Conservation (phyloP, 2,888 invertebrate genomes). For the Cerceris ruficornis region DNA sequence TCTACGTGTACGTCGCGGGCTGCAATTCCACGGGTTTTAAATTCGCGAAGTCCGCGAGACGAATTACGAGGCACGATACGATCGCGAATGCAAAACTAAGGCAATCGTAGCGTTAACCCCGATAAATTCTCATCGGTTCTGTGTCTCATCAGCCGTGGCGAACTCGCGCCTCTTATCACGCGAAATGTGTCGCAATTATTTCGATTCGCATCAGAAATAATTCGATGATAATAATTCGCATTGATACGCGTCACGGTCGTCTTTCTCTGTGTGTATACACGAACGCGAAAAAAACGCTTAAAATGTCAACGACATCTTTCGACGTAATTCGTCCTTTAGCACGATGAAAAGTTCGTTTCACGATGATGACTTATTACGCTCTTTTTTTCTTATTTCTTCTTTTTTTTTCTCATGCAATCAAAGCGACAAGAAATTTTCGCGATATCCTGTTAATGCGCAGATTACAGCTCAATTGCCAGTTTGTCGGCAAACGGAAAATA, state of each 20-base stretch:
- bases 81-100: constrained; percentile 24
- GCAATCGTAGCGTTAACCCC: constrained; percentile 44
- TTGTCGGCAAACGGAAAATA: too few species aligned
- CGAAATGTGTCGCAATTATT: constrained; percentile 51
- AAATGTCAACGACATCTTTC: too few species aligned
- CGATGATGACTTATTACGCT: too few species aligned
- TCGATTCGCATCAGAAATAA: constrained; percentile 50
- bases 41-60: constrained; percentile 37
- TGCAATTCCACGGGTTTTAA: constrained; percentile 42
- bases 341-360: too few species aligned
- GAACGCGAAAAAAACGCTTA: too few species aligned
- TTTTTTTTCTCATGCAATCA: too few species aligned
- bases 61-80: background rate
- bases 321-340: too few species aligned
- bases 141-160: constrained; percentile 7
- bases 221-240: constrained; percentile 25
- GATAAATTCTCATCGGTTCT: constrained; percentile 51
- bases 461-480: too few species aligned
- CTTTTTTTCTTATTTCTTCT: too few species aligned
- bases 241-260: constrained; percentile 13
- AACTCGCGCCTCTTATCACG: constrained; percentile 53
- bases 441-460: too few species aligned
- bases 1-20: constrained; percentile 17
- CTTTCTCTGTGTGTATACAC: too few species aligned
- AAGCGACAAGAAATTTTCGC: too few species aligned